Percentiles rank a stretch among this genome's conserved stretches.
Evolutionary conservation across 2,797 vertebrate genomes (phyloP).

Genomic region (Periparus ater): DNA sequence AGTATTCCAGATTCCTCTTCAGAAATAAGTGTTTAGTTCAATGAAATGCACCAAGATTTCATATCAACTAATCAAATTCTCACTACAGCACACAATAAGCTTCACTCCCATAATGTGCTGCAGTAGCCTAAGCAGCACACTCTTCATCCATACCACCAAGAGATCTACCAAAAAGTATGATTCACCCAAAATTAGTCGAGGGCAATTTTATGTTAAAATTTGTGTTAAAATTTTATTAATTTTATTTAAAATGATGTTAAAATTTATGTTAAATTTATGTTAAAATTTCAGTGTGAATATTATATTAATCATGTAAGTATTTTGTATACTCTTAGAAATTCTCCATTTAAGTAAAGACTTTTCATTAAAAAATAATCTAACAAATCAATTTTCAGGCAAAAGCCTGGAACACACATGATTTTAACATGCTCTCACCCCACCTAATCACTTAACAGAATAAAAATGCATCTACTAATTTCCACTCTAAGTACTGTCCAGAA

Average conservation of each 20-base stretch:
- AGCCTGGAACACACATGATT: not conserved
- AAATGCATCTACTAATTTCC: not conserved
- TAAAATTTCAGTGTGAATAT: not conserved
- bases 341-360: not conserved
- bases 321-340: not conserved
- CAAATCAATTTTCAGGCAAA: not conserved
- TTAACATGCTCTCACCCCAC: not conserved
- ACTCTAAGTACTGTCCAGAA: not conserved
- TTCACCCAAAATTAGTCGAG: not conserved
- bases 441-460: not conserved
- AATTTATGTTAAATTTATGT: not conserved
- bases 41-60: not conserved
- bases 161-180: accelerated
- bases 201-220: not conserved
- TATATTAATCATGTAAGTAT: not conserved
- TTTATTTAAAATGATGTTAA: too few relatives aligned
- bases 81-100: not conserved
- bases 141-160: not conserved
- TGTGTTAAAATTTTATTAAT: not conserved
- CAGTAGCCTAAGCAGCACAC: not conserved
- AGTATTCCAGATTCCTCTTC: not conserved
- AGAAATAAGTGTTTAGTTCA: not conserved
- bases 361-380: not conserved
- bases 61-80: not conserved
- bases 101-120: not conserved